Evolutionary conservation across 2,797 vertebrate species (phyloP).

Genomic region (Eleutherodactylus coqui): DNA sequence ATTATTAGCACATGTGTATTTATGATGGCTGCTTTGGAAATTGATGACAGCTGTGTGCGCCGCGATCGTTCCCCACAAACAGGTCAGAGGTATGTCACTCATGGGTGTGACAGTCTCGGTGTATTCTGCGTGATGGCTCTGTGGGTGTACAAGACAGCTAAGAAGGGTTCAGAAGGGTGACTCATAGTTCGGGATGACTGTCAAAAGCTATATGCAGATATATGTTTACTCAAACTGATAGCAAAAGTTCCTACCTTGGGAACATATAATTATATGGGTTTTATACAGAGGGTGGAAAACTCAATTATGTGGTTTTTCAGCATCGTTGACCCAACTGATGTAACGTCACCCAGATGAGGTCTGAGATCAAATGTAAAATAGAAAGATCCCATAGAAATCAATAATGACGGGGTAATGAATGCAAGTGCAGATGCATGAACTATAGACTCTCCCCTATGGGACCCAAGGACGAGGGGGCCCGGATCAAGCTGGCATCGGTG

Average conservation of each 20-base stretch:
- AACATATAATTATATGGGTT: neutral
- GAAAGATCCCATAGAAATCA: neutral
- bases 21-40: neutral
- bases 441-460: neutral
- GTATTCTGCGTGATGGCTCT: constrained; percentile 6
- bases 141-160: constrained; percentile 34
- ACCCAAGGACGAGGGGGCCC: neutral
- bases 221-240: constrained; percentile 23
- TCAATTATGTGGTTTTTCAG: neutral
- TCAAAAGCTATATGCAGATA: constrained; percentile 23
- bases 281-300: neutral
- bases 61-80: constrained; percentile 10
- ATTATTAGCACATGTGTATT: constrained; percentile 18
- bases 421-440: neutral
- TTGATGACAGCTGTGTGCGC: constrained; percentile 25
- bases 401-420: neutral
- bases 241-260: neutral
- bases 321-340: neutral
- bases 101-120: constrained; percentile 36
- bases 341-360: neutral
- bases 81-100: constrained; percentile 31
- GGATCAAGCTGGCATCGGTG: neutral
- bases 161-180: constrained; percentile 41
- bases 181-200: neutral
- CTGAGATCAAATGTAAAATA: neutral